A percentile compares a stretch with the other conserved stretches of the same genome.
Evolutionary conservation across 2,888 invertebrate species (phyloP).

Genomic region (Amaurobius ferox): DNA sequence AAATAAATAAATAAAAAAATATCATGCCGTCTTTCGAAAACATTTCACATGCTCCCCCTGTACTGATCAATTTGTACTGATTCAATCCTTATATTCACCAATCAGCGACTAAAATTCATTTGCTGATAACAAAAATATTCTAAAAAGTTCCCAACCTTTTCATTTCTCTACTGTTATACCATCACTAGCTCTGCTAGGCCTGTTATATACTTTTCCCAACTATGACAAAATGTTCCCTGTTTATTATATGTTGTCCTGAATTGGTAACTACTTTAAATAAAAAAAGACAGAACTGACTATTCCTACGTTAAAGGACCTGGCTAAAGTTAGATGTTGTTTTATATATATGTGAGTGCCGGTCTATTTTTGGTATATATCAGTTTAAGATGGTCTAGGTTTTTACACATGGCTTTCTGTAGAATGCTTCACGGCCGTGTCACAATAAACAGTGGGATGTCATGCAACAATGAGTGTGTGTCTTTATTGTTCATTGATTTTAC

Average conservation of each 20-base stretch:
- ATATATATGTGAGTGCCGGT: conserved; percentile 69
- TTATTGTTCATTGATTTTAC: too few species aligned
- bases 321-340: conserved; percentile 70
- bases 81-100: not conserved
- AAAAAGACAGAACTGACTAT: conserved; percentile 40
- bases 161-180: conserved; percentile 35
- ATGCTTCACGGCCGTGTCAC: conserved; percentile 68
- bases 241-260: conserved; percentile 55
- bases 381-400: conserved; percentile 72
- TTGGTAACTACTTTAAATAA: conserved; percentile 43
- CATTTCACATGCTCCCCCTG: not conserved
- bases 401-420: conserved; percentile 72
- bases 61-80: not conserved
- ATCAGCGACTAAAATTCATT: not conserved
- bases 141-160: conserved; percentile 25
- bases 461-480: conserved; percentile 38
- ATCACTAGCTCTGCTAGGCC: conserved; percentile 68
- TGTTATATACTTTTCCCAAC: conserved; percentile 41
- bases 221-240: conserved; percentile 55
- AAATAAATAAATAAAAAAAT: conserved; percentile 1
- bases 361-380: conserved; percentile 73
- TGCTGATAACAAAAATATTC: conserved; percentile 62
- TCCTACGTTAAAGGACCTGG: conserved; percentile 65
- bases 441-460: conserved; percentile 71
- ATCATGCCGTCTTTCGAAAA: conserved; percentile 7